Evolutionary conservation across 1,140 invertebrate species (phyloP).

Genomic region (Drosophila simulans): DNA sequence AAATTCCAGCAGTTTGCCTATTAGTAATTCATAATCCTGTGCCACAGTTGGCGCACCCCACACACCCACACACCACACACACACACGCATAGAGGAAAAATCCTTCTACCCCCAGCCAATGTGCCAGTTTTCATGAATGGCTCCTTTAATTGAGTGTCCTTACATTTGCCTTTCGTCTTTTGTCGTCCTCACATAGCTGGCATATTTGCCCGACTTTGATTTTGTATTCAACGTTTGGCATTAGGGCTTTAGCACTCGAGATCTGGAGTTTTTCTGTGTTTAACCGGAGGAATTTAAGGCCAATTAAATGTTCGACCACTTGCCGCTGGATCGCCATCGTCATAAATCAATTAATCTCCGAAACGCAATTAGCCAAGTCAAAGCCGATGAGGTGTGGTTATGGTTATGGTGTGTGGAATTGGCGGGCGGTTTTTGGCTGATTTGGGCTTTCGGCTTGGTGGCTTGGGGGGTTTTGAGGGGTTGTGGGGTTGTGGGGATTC

Average conservation of each 20-base stretch:
- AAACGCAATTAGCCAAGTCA: conserved; percentile 65
- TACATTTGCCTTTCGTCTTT: conserved; percentile 26
- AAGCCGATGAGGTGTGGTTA: conserved; percentile 23
- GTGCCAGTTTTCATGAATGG: conserved; percentile 64
- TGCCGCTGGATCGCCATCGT: conserved; percentile 24
- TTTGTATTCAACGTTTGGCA: conserved; percentile 51
- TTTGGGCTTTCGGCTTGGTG: background rate
- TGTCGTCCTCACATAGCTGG: conserved; percentile 27
- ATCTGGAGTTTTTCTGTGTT: conserved; percentile 2
- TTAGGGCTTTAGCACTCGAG: background rate
- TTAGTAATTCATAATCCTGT: conserved; percentile 78
- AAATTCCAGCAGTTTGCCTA: conserved; percentile 72
- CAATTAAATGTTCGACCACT: conserved; percentile 41
- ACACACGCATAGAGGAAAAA: too few species aligned
- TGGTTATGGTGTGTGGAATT: conserved; percentile 12
- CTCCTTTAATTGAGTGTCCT: conserved; percentile 71
- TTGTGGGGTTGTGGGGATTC: too few species aligned
- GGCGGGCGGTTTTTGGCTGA: conserved; percentile 6
- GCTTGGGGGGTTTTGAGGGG: background rate
- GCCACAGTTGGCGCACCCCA: conserved; percentile 5
- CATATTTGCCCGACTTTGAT: conserved; percentile 69
- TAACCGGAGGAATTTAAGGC: conserved; percentile 31
- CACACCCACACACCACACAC: too few species aligned
- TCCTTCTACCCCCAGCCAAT: background rate
- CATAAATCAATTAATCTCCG: conserved; percentile 79